Evolutionary conservation across 2,888 invertebrate species (phyloP).

Genomic region (Lithophane socia): DNA sequence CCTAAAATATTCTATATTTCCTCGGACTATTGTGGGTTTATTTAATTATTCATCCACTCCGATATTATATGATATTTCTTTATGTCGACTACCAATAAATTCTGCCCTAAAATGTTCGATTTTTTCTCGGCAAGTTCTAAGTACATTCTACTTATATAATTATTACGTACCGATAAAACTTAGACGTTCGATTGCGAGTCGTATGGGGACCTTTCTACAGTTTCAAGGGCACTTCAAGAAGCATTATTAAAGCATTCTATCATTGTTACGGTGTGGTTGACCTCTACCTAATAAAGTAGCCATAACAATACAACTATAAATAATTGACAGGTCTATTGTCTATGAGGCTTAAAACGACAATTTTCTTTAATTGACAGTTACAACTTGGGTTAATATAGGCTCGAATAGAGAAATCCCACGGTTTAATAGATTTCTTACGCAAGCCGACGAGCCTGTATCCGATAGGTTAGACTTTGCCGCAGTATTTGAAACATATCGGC

Average conservation of each 20-base stretch:
- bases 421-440: not conserved
- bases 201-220: not conserved
- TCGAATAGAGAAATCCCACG: conserved; percentile 17
- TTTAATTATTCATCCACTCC: conserved; percentile 42
- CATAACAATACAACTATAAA: conserved; percentile 13
- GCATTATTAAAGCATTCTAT: conserved; percentile 34
- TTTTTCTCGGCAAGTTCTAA: not conserved
- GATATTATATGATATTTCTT: conserved; percentile 29
- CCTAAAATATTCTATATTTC: not conserved
- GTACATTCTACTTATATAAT: not conserved
- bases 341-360: conserved; percentile 8
- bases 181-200: not conserved
- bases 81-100: not conserved
- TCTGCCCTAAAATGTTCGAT: not conserved
- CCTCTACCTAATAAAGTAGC: conserved; percentile 10
- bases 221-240: conserved; percentile 10
- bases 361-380: conserved; percentile 49
- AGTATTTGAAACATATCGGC: not conserved
- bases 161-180: conserved; percentile 16
- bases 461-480: not conserved
- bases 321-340: conserved; percentile 58
- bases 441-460: not conserved
- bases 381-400: conserved; percentile 4
- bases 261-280: conserved; percentile 26
- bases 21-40: conserved; percentile 35